A percentile compares a stretch with the other conserved stretches of the same genome.
These are phyloP conservation scores for Anastatus disparis DNA, from an alignment of 1,140 invertebrate species.

Conservation along the genomic window DNA sequence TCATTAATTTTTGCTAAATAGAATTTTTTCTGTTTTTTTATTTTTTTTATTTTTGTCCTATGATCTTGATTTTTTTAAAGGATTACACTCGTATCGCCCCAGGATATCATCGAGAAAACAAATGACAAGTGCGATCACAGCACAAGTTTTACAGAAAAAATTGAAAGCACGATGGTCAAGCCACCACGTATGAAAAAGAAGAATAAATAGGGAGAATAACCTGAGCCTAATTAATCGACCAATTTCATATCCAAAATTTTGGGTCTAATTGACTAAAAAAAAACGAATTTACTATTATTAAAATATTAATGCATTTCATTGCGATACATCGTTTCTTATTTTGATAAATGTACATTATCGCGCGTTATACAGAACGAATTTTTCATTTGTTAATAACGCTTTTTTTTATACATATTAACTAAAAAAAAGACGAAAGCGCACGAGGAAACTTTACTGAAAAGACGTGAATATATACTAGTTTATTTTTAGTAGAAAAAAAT, in stretches of 20 bases:
- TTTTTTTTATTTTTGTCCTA: conserved; percentile 11
- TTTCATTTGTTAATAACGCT: conserved; percentile 10
- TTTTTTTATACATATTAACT: conserved; percentile 1
- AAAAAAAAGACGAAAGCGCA: conserved; percentile 2
- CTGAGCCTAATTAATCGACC: neutral
- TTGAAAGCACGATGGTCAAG: conserved; percentile 55
- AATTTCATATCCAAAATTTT: neutral
- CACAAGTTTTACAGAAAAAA: conserved; percentile 50
- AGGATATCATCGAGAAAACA: conserved; percentile 55
- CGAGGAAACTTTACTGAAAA: neutral
- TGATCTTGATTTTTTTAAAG: conserved; percentile 47
- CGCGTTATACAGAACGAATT: conserved; percentile 1
- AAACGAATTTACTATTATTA: neutral
- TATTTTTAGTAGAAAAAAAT: conserved; percentile 9
- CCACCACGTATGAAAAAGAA: conserved; percentile 62
- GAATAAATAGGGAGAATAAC: conserved; percentile 44
- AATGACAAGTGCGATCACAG: conserved; percentile 50
- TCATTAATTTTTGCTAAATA: neutral
- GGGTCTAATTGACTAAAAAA: neutral
- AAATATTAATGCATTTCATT: conserved; percentile 33
- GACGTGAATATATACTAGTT: neutral
- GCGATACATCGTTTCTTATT: conserved; percentile 8
- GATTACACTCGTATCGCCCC: conserved; percentile 61
- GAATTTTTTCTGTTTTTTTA: neutral
- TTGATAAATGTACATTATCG: conserved; percentile 11